Evolutionary conservation across 2,113 vertebrate species (phyloP).

Genomic region (Nothoprocta pentlandii): DNA sequence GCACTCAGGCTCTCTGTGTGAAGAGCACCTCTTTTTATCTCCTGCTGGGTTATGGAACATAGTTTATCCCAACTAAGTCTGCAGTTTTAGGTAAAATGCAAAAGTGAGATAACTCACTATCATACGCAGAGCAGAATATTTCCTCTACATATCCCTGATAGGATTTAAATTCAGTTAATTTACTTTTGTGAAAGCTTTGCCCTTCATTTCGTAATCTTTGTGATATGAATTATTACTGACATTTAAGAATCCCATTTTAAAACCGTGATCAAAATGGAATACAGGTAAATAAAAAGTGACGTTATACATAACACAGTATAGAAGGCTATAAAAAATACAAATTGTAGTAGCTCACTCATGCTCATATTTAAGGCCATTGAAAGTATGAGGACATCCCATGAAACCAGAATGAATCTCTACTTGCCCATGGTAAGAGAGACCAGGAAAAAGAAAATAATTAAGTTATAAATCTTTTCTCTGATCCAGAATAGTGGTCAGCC

Average conservation of each 20-base stretch:
- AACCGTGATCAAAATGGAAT: conserved; percentile 55
- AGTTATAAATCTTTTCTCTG: conserved; percentile 6
- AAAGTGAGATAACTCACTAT: conserved; percentile 38
- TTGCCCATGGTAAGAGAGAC: background rate
- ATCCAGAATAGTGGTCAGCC: background rate
- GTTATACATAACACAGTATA: conserved; percentile 47
- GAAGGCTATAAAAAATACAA: conserved; percentile 60
- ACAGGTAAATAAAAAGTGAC: conserved; percentile 71
- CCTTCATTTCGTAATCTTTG: conserved; percentile 51
- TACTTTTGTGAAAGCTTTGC: conserved; percentile 51
- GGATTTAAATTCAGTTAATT: conserved; percentile 63
- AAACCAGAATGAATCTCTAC: background rate
- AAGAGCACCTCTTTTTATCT: conserved; percentile 22
- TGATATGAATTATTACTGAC: conserved; percentile 67
- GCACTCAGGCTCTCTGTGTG: background rate
- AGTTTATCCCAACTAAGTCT: conserved; percentile 1
- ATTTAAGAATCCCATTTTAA: conserved; percentile 65
- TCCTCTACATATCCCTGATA: conserved; percentile 25
- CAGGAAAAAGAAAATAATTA: conserved; percentile 18
- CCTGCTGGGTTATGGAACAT: background rate
- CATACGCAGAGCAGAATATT: conserved; percentile 24
- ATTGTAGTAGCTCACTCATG: conserved; percentile 12
- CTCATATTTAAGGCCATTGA: conserved; percentile 18
- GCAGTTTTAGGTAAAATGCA: background rate
- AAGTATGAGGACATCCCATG: background rate